Percentiles rank a stretch among this genome's conserved stretches.
Conservation (phyloP, 2,797 vertebrate genomes). For the Sebastes vulpes region DNA sequence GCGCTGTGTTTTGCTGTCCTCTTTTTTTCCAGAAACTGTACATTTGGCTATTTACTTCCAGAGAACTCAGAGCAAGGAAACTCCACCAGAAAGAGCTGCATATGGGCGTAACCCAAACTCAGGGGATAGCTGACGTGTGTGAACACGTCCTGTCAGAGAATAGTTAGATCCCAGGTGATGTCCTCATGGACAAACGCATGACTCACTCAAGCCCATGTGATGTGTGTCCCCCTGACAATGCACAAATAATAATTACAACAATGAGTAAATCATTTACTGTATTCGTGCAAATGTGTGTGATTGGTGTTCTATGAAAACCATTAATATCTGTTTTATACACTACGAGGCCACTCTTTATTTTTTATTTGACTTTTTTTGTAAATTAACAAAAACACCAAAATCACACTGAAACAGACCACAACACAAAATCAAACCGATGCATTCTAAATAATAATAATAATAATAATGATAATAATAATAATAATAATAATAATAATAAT, state of each 20-base stretch:
- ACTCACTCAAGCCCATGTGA: constrained; percentile 52
- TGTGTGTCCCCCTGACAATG: constrained; percentile 17
- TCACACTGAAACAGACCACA: not conserved
- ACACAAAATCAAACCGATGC: not conserved
- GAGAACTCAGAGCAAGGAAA: constrained; percentile 35
- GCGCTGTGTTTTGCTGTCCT: constrained; percentile 13
- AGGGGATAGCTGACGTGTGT: constrained; percentile 60
- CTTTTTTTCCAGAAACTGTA: constrained; percentile 27
- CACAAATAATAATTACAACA: constrained; percentile 12
- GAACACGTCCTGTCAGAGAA: constrained; percentile 66
- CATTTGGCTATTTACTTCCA: constrained; percentile 54
- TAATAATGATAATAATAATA: not conserved
- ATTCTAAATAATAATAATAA: not conserved
- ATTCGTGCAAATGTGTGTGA: not conserved
- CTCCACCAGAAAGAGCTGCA: constrained; percentile 44
- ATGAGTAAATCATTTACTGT: not conserved
- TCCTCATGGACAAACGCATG: constrained; percentile 75
- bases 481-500: not conserved
- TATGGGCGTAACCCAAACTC: constrained; percentile 63
- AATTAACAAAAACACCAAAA: not conserved
- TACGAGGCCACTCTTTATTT: not conserved
- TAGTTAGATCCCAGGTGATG: constrained; percentile 62
- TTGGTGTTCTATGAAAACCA: not conserved
- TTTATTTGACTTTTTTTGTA: too few relatives aligned
- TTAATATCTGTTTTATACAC: not conserved